These are phyloP conservation scores for Tupaia tana DNA, from an alignment of 2,113 vertebrate genomes.

Conservation along the genomic window DNA sequence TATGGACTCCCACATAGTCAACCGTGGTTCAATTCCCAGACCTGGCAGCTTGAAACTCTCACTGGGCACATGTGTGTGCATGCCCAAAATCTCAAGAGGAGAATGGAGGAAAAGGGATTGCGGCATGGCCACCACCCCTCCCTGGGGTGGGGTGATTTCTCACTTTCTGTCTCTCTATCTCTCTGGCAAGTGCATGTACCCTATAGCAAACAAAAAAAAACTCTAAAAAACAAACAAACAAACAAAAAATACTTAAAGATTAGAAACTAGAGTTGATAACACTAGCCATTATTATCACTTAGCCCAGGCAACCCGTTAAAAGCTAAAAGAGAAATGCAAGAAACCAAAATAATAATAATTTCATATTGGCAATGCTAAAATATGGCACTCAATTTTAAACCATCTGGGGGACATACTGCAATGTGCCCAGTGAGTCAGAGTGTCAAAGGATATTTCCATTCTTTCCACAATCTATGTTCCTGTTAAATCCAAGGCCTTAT, in stretches of 20 bases:
- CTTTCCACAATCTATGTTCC: neutral
- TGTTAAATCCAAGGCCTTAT: neutral
- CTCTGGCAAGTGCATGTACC: too few relatives aligned
- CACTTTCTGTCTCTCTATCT: too few relatives aligned
- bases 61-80: too few relatives aligned
- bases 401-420: neutral
- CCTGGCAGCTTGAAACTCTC: too few relatives aligned
- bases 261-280: conserved; percentile 25
- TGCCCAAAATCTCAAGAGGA: too few relatives aligned
- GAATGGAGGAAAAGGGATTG: too few relatives aligned
- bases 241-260: conserved; percentile 24
- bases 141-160: too few relatives aligned
- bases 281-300: conserved; percentile 41
- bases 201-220: too few relatives aligned
- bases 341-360: conserved; percentile 27
- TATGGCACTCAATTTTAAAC: neutral
- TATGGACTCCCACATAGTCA: too few relatives aligned
- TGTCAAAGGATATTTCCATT: neutral
- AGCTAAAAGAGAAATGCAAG: conserved; percentile 47
- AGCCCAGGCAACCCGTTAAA: neutral
- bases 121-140: too few relatives aligned
- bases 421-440: neutral
- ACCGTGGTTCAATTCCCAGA: too few relatives aligned
- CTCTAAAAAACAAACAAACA: too few relatives aligned
- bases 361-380: conserved; percentile 21